Conservation (phyloP, 2,113 vertebrate genomes). For the Sander vitreus region DNA sequence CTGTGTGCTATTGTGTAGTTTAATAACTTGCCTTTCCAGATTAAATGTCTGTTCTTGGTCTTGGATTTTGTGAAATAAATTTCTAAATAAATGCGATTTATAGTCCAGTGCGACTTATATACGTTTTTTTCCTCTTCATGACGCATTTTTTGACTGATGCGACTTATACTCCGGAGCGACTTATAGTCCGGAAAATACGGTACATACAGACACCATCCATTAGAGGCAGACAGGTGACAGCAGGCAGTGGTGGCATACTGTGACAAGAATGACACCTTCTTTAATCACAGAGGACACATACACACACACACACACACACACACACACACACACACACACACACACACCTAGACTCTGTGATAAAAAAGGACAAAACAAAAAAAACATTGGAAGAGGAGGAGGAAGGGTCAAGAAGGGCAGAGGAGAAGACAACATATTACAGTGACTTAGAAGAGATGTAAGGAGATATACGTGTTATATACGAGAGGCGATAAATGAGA, state of each 20-base stretch:
- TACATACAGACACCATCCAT: constrained; percentile 51
- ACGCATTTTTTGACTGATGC: too few relatives aligned
- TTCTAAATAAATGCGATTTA: too few relatives aligned
- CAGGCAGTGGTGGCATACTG: constrained; percentile 59
- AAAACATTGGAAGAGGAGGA: constrained; percentile 6
- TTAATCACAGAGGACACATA: constrained; percentile 68
- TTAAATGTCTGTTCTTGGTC: too few relatives aligned
- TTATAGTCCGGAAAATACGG: too few relatives aligned
- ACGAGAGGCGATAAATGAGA: constrained; percentile 37
- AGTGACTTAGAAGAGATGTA: constrained; percentile 2
- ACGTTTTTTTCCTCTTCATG: too few relatives aligned
- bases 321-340: neutral
- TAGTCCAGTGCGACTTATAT: too few relatives aligned
- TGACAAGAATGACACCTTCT: constrained; percentile 60
- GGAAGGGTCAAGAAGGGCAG: neutral
- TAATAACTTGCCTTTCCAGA: too few relatives aligned
- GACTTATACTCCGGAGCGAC: too few relatives aligned
- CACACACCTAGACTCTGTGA: constrained; percentile 6
- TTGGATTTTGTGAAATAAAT: too few relatives aligned
- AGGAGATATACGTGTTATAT: constrained; percentile 2
- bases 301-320: too few relatives aligned
- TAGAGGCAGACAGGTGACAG: constrained; percentile 61
- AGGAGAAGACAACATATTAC: constrained; percentile 16
- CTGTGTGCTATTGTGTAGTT: too few relatives aligned
- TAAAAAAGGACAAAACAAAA: constrained; percentile 2